Evolutionary conservation across 2,888 invertebrate genomes (phyloP), one percentile per base, ranked within the genome.

Genomic region (Callosobruchus maculatus): DNA sequence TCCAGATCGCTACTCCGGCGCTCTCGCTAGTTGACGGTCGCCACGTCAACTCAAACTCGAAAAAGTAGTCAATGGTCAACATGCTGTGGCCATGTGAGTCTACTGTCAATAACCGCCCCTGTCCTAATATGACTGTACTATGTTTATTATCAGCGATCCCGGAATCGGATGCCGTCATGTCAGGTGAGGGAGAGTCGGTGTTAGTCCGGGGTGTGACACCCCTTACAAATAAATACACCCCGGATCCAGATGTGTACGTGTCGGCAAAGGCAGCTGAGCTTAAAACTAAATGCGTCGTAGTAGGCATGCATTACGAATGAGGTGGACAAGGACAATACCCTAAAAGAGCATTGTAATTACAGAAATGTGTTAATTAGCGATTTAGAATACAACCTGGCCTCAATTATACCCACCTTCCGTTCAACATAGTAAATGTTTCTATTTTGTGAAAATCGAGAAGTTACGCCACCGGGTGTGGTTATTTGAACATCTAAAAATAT

Each of bases 161-260:
- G 49, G 49, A 49, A 49, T 49, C 49, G 49, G 49, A 49, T 49
- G 49, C 49, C 49, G 7, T 1, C n/a, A n/a, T 18, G 77, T 80
- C 79, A 79, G 79, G 78, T 78, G 78, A 74, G 78, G 77, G 77
- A 75, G 73, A 75, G 73, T 76, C 75, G 74, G 76, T 49, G 49
- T 49, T 49, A 49, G 75, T 79, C 77, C 79, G 79, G 79, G 77
- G 49, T 49, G 49, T 77, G 77, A 78, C 81, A 80, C 82, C 80
- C 80, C 77, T 49, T 49, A 49, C 49, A 49, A 49, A 49, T 49
- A 49, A 78, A 77, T 77, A 80, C 78, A 77, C 79, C 77, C 82
- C 82, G 82, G 81, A 82, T 81, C 82, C 82, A 82, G 82, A 81
- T 82, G 82, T 78, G 49, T 49, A n/a, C 74, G 75, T 30, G 49